Conservation (phyloP, 2,113 vertebrate genomes). For the Apaloderma vittatum region DNA sequence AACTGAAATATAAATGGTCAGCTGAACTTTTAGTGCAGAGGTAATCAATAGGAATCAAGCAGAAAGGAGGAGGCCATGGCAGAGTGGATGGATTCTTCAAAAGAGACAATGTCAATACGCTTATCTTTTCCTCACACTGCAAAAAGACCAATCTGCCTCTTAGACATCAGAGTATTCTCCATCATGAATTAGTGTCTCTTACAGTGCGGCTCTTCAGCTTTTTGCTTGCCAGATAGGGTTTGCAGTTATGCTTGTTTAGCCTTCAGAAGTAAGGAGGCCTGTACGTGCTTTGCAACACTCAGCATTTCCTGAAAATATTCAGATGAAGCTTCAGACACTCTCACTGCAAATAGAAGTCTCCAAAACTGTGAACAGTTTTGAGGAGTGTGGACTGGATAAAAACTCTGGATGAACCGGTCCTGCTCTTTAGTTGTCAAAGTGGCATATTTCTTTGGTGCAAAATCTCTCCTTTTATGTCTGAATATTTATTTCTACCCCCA, state of each 20-base stretch:
- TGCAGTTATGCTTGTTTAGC: background rate
- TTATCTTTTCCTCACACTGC: background rate
- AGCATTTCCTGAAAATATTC: background rate
- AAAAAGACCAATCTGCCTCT: background rate
- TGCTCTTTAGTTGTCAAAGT: background rate
- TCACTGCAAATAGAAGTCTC: background rate
- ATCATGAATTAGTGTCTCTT: background rate
- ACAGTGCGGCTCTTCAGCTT: background rate
- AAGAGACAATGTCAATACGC: background rate
- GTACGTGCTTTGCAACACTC: background rate
- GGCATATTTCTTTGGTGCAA: background rate
- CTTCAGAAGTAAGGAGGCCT: background rate
- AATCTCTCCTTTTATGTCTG: background rate
- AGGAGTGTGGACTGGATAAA: background rate
- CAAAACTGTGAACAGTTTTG: background rate
- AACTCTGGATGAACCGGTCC: background rate
- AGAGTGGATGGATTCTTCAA: constrained; percentile 39
- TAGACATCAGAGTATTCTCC: background rate
- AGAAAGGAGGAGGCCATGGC: background rate
- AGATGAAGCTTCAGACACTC: background rate
- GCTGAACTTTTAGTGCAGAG: constrained; percentile 39
- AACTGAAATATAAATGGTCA: constrained; percentile 40
- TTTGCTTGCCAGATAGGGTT: background rate
- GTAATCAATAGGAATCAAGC: constrained; percentile 41
- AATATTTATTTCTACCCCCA: background rate